Evolutionary conservation across 2,888 invertebrate species (phyloP).

Genomic region (Itoplectis maculator): DNA sequence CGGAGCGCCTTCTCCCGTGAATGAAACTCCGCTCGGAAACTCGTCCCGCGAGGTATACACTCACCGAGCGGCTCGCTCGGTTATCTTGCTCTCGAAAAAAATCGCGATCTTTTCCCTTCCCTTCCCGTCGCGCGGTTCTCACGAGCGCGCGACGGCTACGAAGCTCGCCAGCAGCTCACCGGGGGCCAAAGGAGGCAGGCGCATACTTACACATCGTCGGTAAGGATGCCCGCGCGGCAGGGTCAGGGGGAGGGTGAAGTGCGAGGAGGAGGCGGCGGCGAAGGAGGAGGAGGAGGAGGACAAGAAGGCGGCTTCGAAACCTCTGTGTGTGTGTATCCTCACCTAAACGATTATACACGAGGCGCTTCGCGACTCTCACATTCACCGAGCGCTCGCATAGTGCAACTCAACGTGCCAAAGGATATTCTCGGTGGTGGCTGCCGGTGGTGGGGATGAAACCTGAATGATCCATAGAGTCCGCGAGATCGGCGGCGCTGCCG

Average conservation of each 20-base stretch:
- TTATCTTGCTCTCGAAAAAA: slow-evolving; percentile 54
- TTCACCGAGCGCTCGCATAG: slow-evolving; percentile 13
- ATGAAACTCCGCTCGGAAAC: slow-evolving; percentile 67
- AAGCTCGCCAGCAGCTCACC: slow-evolving; percentile 1
- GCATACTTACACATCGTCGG: slow-evolving; percentile 1
- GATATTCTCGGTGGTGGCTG: slow-evolving; percentile 31
- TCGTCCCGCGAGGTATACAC: slow-evolving; percentile 55
- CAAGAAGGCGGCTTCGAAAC: no score
- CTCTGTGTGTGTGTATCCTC: no score
- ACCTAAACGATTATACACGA: slow-evolving; percentile 20
- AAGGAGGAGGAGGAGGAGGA: slow-evolving; percentile 7
- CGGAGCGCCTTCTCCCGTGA: slow-evolving; percentile 66
- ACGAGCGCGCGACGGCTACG: not conserved
- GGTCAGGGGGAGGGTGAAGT: not conserved
- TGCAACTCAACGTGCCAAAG: slow-evolving; percentile 13
- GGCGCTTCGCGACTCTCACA: slow-evolving; percentile 58
- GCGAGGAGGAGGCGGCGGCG: not conserved
- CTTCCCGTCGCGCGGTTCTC: not conserved
- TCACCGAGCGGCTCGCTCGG: slow-evolving; percentile 37
- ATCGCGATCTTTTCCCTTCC: no score
- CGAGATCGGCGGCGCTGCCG: slow-evolving; percentile 43
- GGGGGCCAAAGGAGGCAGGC: not conserved
- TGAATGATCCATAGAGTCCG: slow-evolving; percentile 81
- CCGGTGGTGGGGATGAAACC: slow-evolving; percentile 78
- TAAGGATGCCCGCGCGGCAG: not conserved